Evolutionary conservation across 2,797 vertebrate species (phyloP).

Genomic region (Rhadinocentrus ornatus): DNA sequence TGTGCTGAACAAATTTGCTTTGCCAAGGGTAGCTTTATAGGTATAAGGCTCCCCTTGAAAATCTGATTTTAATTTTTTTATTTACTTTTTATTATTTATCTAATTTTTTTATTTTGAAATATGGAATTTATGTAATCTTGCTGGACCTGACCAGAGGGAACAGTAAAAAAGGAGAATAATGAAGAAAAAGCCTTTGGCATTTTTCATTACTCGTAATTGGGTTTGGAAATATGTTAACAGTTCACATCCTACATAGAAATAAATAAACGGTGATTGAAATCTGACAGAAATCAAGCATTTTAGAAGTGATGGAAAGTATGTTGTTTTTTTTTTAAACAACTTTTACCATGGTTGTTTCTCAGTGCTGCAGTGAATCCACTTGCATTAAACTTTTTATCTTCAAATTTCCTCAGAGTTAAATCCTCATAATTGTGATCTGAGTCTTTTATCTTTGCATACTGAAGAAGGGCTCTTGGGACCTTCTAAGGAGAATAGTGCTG

Average conservation of each 20-base stretch:
- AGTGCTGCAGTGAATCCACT: constrained; percentile 37
- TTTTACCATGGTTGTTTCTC: constrained; percentile 31
- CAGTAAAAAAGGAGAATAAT: too few relatives aligned
- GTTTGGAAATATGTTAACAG: constrained; percentile 24
- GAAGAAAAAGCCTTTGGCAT: constrained; percentile 29
- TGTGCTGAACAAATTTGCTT: too few relatives aligned
- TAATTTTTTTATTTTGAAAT: too few relatives aligned
- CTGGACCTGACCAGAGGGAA: too few relatives aligned
- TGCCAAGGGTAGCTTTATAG: too few relatives aligned
- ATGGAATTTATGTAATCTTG: too few relatives aligned
- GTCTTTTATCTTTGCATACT: constrained; percentile 67
- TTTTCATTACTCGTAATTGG: constrained; percentile 39
- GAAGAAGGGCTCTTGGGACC: constrained; percentile 57
- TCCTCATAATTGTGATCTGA: constrained; percentile 41
- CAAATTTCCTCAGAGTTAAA: constrained; percentile 53
- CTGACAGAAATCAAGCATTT: constrained; percentile 34
- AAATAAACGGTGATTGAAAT: constrained; percentile 20
- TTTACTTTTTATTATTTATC: too few relatives aligned
- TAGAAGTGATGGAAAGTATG: constrained; percentile 19
- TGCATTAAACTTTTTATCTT: constrained; percentile 53
- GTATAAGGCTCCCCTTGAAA: too few relatives aligned
- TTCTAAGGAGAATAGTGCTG: constrained; percentile 66
- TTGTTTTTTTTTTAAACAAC: constrained; percentile 3
- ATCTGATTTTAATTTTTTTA: too few relatives aligned
- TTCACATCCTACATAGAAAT: constrained; percentile 24